Conservation (phyloP, 2,797 vertebrate genomes). For the Fistularia commersonii region DNA sequence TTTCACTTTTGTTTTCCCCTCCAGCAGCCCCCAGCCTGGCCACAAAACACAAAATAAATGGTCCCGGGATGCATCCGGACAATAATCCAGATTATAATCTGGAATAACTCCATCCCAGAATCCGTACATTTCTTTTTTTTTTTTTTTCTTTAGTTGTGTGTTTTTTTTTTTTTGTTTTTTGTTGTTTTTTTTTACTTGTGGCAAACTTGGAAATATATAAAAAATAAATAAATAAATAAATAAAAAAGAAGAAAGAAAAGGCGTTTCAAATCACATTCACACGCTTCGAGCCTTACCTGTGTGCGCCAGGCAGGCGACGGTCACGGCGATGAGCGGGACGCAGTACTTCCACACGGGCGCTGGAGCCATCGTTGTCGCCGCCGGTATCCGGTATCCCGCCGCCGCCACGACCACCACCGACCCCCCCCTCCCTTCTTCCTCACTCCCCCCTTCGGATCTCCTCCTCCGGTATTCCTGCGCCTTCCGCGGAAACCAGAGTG, state of each 20-base stretch:
- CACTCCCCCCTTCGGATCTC: constrained; percentile 13
- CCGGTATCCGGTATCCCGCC: constrained; percentile 61
- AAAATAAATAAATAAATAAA: neutral
- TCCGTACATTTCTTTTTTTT: no score
- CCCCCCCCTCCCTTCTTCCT: constrained; percentile 61
- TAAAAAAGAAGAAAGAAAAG: constrained; percentile 4
- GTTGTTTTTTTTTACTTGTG: no score
- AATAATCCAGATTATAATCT: no score
- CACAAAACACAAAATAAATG: neutral
- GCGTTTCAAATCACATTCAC: constrained; percentile 36
- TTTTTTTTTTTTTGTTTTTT: no score
- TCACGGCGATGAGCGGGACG: constrained; percentile 63
- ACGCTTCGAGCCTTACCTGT: constrained; percentile 66
- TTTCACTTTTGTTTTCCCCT: neutral
- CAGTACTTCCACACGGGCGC: constrained; percentile 73
- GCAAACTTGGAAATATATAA: constrained; percentile 35
- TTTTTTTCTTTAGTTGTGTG: no score
- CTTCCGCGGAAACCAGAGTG: constrained; percentile 58
- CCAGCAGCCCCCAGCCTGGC: no score
- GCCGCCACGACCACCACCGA: constrained; percentile 29
- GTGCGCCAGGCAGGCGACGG: constrained; percentile 57
- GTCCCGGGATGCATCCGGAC: no score
- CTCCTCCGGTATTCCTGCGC: constrained; percentile 66
- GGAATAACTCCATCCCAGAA: no score
- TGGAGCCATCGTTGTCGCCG: constrained; percentile 65